Evolutionary conservation across 2,888 invertebrate genomes (phyloP), one percentile per base, ranked within the genome.

Genomic region (Phasia obesa): DNA sequence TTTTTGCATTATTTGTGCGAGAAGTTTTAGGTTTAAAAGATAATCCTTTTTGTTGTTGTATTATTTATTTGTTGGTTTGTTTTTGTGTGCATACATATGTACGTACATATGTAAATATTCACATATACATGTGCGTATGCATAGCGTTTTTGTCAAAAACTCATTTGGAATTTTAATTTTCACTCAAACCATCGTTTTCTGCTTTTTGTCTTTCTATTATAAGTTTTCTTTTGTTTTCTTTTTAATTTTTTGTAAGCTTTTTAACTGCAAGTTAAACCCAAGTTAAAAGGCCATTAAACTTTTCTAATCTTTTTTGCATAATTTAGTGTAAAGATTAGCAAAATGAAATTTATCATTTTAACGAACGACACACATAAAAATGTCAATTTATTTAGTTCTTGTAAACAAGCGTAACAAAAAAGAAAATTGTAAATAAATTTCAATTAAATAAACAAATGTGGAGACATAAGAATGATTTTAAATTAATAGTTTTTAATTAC

Each of bases 121-220:
- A n/a, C n/a, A n/a, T n/a, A n/a, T n/a, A n/a, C n/a, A 23, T 59
- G 17, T 67, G 65, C 42, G 62, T 76, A 47, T 47, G 38, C 69
- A 70, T 64, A 79, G 23, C 53, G 74, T 75, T 83, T 82, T 83
- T 79, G 83, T 79, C 83, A 83, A 83, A 83, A 83, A 83, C 83
- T 75, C 79, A 83, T 79, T 83, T 83, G 79, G 83, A 83, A 83
- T 83, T 79, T 79, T 79, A 83, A 83, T 83, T 81, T 81, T 51
- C 53, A 62, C 59, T 65, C 51, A 74, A 60, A 51, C 79, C 65
- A 65, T 19, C 55, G 23, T 55, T 38, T 70, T 27, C 49, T 64
- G 62, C 15, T 44, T 35, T 64, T 69, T 38, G 15, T 57, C 38
- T 42, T 64, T 44, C 25, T 35, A 51, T 53, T 65, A 3, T 17